These are phyloP conservation scores for Phrynocephalus versicolor DNA, from an alignment of 2,113 vertebrate species.

Conservation along the genomic window DNA sequence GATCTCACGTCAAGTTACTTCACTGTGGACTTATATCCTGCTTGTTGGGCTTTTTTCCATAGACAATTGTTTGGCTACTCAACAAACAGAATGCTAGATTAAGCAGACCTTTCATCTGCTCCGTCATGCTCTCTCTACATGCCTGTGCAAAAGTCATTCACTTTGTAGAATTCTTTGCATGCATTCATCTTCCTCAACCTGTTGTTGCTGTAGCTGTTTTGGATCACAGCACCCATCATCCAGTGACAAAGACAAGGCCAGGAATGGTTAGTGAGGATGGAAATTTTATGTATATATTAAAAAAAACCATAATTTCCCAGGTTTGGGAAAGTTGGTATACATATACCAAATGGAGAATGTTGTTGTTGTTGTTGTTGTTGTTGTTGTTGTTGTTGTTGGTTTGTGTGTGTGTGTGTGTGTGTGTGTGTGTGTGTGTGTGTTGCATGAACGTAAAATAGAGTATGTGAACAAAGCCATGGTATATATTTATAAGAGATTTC, in stretches of 20 bases:
- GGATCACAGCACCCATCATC: background rate
- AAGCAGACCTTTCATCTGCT: background rate
- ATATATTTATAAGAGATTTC: background rate
- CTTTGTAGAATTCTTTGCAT: background rate
- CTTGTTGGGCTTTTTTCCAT: background rate
- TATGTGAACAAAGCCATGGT: no score
- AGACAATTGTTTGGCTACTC: background rate
- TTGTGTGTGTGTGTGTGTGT: no score
- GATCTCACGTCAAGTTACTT: background rate
- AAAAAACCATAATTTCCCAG: no score
- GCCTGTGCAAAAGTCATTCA: no score
- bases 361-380: no score
- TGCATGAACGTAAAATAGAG: no score
- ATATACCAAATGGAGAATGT: no score
- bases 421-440: no score
- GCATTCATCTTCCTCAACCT: background rate
- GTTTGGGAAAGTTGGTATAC: no score
- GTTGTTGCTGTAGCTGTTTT: background rate
- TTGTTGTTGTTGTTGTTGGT: no score
- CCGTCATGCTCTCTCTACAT: background rate
- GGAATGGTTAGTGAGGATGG: background rate
- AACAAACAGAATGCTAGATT: no score
- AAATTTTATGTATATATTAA: background rate
- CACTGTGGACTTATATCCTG: background rate
- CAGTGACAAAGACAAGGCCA: background rate